Evolutionary conservation across 2,888 invertebrate species (phyloP), one percentile per base, ranked within the genome.

Genomic region (Pseudococcus jackbeardsleyi): DNA sequence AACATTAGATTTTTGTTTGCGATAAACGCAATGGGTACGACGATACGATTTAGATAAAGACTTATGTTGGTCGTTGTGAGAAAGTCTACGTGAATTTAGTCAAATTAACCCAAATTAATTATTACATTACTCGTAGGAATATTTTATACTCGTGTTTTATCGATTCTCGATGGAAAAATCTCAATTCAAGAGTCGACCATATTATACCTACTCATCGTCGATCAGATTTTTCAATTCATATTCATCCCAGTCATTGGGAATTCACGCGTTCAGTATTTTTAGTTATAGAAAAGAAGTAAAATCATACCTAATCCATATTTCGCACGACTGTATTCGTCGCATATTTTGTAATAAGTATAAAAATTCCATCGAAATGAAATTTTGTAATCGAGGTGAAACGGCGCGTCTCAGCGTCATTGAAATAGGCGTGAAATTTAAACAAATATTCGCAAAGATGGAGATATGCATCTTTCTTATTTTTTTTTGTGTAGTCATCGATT

Each of bases 401-500:
- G 19, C 64, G 50, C 22, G 19, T 22, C n/a, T 22, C n/a, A 9
- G 19, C 19, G 77, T 39, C 39, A 77, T 77, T 33, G 17, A 15
- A 77, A 77, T 39, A 77, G 77, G 77, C 77, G 77, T 77, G 77
- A 77, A 77, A 77, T 39, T 77, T 39, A 39, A 26, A 26, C 77
- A 77, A 77, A 39, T 77, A 77, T 77, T 77, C 39, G 77, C 15
- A 15, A 12, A 77, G 77, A 77, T 77, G 17, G 50, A 50, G 12
- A 50, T 50, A 50, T 50, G 50, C 50, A 50, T 50, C 39, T 77
- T 77, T 77, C 39, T 77, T 77, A 11, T 77, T 77, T 77, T 33
- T 33, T 77, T 77, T 77, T 77, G 77, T 77, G 17, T 77, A 77
- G 77, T 77, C 77, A 77, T 77, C 77, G 77, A 77, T 77, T 77